Conservation (phyloP, 2,113 vertebrate species). For the Cebidichthys violaceus region DNA sequence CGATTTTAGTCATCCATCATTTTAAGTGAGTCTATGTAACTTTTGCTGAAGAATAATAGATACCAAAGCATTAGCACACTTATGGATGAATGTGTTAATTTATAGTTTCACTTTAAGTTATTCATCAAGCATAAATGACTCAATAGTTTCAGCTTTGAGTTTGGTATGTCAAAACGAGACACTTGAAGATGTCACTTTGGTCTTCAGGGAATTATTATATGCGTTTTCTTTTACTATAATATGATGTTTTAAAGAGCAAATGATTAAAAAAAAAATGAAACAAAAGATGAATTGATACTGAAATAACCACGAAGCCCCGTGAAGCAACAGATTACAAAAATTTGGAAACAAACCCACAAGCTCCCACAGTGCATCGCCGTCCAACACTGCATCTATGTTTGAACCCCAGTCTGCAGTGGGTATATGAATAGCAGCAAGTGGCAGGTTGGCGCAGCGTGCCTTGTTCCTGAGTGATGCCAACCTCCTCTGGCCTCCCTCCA, state of each 20-base stretch:
- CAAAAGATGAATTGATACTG: not conserved
- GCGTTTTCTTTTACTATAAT: not conserved
- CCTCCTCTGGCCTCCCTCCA: slow-evolving; percentile 74
- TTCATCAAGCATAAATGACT: not conserved
- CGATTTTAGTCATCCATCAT: not conserved
- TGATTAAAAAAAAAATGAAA: not conserved
- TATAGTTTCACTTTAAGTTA: not conserved
- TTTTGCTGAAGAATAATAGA: not conserved
- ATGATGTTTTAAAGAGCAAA: not conserved
- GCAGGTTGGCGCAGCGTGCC: slow-evolving; percentile 80
- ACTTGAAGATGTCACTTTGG: not conserved
- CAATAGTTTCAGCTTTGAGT: not conserved
- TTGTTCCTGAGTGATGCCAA: slow-evolving; percentile 75
- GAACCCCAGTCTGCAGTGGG: slow-evolving; percentile 56
- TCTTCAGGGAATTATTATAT: not conserved
- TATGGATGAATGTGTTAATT: not conserved
- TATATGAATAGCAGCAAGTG: slow-evolving; percentile 71
- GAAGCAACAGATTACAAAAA: slow-evolving; percentile 31
- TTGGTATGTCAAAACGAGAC: not conserved
- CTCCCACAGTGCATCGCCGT: not conserved
- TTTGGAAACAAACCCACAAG: not conserved
- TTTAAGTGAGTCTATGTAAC: not conserved
- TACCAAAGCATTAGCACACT: not conserved
- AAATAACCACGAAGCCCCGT: not conserved
- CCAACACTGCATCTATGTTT: slow-evolving; percentile 15